Percentiles rank a stretch among this genome's conserved stretches.
Evolutionary conservation across 1,140 invertebrate genomes (phyloP).

Genomic region (Proales similis): DNA sequence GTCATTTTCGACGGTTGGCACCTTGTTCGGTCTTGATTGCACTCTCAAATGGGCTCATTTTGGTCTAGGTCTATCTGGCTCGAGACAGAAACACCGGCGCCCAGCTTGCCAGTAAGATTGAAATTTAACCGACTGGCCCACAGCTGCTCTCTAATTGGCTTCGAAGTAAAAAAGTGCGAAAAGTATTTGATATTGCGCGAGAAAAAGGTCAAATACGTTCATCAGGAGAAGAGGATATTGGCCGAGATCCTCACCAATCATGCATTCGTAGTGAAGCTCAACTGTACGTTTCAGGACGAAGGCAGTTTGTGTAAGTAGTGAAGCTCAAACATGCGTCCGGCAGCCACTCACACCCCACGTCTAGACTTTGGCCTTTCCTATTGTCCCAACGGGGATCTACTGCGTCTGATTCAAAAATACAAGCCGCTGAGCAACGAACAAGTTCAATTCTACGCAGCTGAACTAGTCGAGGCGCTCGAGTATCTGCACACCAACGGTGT

Average conservation of each 20-base stretch:
- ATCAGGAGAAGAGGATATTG: conserved; percentile 81
- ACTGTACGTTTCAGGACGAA: conserved; percentile 90
- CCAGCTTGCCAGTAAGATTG: conserved; percentile 82
- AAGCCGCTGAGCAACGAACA: conserved; percentile 80
- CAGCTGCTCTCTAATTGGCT: conserved; percentile 38
- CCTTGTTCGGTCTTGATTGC: conserved; percentile 43
- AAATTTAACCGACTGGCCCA: neutral
- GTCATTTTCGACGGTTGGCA: conserved; percentile 86
- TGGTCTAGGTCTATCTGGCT: conserved; percentile 70
- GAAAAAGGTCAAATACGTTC: conserved; percentile 83
- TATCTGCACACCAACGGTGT: conserved; percentile 81
- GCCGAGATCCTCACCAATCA: conserved; percentile 42
- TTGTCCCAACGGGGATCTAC: conserved; percentile 84
- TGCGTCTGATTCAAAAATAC: conserved; percentile 81
- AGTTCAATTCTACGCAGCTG: conserved; percentile 84
- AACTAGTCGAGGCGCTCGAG: conserved; percentile 82
- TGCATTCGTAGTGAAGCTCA: conserved; percentile 82
- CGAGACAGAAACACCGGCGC: conserved; percentile 78
- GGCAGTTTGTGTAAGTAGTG: conserved; percentile 67
- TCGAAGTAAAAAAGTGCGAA: conserved; percentile 88
- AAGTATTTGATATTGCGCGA: conserved; percentile 83
- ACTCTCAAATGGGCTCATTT: conserved; percentile 18
- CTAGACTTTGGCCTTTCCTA: conserved; percentile 87
- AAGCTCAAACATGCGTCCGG: conserved; percentile 32
- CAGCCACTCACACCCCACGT: conserved; percentile 34